Conservation (phyloP, 2,888 invertebrate species). For the Scelioninae gen. 1 region DNA sequence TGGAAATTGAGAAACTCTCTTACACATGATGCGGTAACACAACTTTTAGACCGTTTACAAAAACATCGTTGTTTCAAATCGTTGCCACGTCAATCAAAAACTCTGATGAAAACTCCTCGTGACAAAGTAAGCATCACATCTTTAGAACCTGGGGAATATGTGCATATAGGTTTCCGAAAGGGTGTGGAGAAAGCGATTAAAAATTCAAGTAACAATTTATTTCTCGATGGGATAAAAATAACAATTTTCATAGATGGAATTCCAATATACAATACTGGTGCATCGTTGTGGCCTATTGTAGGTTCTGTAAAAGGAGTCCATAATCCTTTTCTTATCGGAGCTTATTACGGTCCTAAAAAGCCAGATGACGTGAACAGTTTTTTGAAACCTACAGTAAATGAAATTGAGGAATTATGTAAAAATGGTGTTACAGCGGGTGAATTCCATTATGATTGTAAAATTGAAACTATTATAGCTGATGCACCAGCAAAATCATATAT, state of each 20-base stretch:
- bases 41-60: no score
- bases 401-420: conserved; percentile 10
- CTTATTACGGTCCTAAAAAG: conserved; percentile 30
- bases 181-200: background rate
- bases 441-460: conserved; percentile 6
- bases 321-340: conserved; percentile 27
- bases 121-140: no score
- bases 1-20: no score
- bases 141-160: no score
- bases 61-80: no score
- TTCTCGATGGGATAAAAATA: background rate
- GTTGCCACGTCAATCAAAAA: no score
- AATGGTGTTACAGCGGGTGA: conserved; percentile 16
- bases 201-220: background rate
- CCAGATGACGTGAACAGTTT: background rate
- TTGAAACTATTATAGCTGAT: conserved; percentile 30
- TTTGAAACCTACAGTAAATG: conserved; percentile 1
- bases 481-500: conserved; percentile 48
- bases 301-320: background rate
- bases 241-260: conserved; percentile 24
- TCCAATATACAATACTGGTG: conserved; percentile 12
- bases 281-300: conserved; percentile 38
- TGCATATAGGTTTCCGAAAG: conserved; percentile 13
- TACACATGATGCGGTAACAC: no score
- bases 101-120: no score